Evolutionary conservation across 2,113 vertebrate species (phyloP), one percentile per base, ranked within the genome.

Genomic region (Ginglymostoma cirratum): DNA sequence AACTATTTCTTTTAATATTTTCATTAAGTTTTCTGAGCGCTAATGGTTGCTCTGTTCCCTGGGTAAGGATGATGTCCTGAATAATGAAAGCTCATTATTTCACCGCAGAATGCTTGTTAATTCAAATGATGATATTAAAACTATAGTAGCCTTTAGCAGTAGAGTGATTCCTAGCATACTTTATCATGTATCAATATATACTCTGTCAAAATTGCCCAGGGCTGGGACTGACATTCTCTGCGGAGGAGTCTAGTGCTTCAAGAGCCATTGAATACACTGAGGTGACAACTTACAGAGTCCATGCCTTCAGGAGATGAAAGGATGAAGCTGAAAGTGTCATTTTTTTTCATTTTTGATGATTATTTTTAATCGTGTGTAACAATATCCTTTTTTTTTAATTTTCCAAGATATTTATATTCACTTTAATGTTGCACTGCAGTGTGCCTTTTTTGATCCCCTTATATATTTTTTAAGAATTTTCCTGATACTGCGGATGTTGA

Each of bases 41-140:
- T 99, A 99, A 99, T 99, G 99, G 99, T 98, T 99, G 98, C 98
- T 98, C 98, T 99, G 98, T 98, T 99, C 99, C 98, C 98, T 97
- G 98, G 98, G 98, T 99, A 99, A 99, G 99, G 99, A 99, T 99
- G 99, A 99, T 99, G 99, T 99, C 98, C 99, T 99, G 99, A 99
- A 99, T 99, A 99, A 99, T 99, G 99, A 99, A 99, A 99, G 99
- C 99, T 99, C 99, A 99, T 99, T 99, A 99, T 99, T 99, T 99
- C 99, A 99, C 98, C 98, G 98, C 99, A 99, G 99, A 99, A 99
- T 99, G 99, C 99, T 99, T 99, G 99, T 99, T 99, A 99, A 99
- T 99, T 99, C 99, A 99, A 99, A 99, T 99, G 99, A 99, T 99
- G 99, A 99, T 99, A 99, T 99, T 99, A 99, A 99, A 99, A 99